These are phyloP conservation scores for Telmatherina bonti DNA, from an alignment of 2,797 vertebrate species.

Conservation along the genomic window DNA sequence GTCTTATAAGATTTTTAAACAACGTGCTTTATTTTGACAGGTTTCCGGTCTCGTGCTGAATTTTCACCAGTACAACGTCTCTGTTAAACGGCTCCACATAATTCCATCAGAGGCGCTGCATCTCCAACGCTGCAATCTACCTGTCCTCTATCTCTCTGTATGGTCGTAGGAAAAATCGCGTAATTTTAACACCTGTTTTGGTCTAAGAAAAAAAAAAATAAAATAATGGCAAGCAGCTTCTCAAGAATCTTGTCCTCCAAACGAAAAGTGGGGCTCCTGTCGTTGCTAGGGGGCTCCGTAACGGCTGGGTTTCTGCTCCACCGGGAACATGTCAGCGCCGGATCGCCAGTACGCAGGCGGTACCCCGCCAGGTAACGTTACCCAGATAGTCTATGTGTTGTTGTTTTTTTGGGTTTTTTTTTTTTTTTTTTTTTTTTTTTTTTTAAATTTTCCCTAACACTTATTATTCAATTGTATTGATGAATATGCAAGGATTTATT, in stretches of 20 bases:
- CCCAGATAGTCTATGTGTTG: neutral
- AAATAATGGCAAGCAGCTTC: slow-evolving; percentile 88
- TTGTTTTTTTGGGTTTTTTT: too few relatives aligned
- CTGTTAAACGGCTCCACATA: neutral
- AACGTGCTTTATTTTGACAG: slow-evolving; percentile 44
- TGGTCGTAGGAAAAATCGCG: neutral
- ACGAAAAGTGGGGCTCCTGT: slow-evolving; percentile 84
- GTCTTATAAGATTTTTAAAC: too few relatives aligned
- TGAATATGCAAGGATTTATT: neutral
- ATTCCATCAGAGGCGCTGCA: slow-evolving; percentile 53
- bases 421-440: too few relatives aligned
- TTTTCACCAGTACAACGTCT: slow-evolving; percentile 16
- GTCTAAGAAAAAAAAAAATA: neutral
- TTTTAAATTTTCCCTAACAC: too few relatives aligned
- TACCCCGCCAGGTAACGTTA: slow-evolving; percentile 91
- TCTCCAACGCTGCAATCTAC: slow-evolving; percentile 20
- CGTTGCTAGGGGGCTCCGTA: slow-evolving; percentile 90
- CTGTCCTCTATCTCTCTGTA: slow-evolving; percentile 6
- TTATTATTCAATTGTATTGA: neutral
- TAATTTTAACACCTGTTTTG: neutral
- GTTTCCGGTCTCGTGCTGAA: neutral
- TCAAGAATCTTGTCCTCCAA: slow-evolving; percentile 86
- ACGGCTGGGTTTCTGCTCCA: slow-evolving; percentile 87
- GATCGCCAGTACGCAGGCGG: slow-evolving; percentile 81
- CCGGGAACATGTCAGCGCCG: slow-evolving; percentile 87